These are phyloP conservation scores for Prionace glauca DNA, from an alignment of 2,797 vertebrate species.

Conservation along the genomic window DNA sequence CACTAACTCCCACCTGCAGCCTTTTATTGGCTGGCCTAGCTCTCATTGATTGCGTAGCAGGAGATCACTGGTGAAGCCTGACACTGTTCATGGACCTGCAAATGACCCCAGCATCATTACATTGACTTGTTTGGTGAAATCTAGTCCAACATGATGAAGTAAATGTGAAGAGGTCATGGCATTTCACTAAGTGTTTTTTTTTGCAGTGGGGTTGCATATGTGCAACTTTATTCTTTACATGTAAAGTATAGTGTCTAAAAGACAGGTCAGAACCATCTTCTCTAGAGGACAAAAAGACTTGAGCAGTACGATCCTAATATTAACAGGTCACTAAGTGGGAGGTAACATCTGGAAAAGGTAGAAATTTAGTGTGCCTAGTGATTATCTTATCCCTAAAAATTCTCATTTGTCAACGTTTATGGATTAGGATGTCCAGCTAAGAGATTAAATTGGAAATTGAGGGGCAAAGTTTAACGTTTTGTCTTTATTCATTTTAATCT, in stretches of 20 bases:
- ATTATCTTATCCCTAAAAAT: neutral
- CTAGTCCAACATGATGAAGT: neutral
- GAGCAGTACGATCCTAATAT: neutral
- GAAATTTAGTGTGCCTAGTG: neutral
- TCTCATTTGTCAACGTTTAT: neutral
- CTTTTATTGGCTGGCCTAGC: no score
- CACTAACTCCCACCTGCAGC: no score
- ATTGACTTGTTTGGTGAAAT: no score
- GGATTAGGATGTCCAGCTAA: neutral
- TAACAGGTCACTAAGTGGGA: neutral
- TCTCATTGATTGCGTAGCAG: no score
- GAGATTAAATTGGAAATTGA: neutral
- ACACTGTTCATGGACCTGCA: no score
- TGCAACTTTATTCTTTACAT: no score
- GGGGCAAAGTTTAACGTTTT: neutral
- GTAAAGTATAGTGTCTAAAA: neutral
- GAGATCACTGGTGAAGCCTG: no score
- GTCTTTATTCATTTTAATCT: neutral
- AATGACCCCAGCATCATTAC: no score
- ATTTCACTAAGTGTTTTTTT: neutral
- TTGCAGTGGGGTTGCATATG: neutral
- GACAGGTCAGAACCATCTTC: neutral
- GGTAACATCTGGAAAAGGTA: neutral
- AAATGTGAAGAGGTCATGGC: neutral
- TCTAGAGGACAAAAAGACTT: neutral